Percentiles rank a stretch among this genome's conserved stretches.
Conservation (phyloP, 2,888 invertebrate genomes). For the Ctena decussata region DNA sequence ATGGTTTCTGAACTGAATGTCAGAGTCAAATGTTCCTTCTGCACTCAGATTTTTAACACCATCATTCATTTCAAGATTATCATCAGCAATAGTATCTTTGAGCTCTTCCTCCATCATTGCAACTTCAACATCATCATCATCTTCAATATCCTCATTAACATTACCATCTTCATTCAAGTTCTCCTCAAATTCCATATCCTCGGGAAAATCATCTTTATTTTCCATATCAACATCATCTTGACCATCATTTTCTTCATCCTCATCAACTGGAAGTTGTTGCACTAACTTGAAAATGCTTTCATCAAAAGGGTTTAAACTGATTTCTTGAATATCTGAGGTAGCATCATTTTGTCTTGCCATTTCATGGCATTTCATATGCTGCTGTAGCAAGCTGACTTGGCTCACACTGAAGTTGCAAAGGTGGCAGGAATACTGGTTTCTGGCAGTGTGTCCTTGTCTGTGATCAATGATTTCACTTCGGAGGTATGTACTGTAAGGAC, state of each 20-base stretch:
- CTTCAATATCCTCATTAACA: slow-evolving; percentile 38
- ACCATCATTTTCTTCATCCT: slow-evolving; percentile 41
- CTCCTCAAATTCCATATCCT: slow-evolving; percentile 46
- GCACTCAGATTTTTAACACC: slow-evolving; percentile 55
- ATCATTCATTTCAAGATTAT: slow-evolving; percentile 15
- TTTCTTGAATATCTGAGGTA: slow-evolving; percentile 25
- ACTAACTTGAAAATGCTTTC: slow-evolving; percentile 63
- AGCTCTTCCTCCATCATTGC: slow-evolving; percentile 71
- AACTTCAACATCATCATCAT: slow-evolving; percentile 60
- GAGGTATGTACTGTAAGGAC: slow-evolving; percentile 77
- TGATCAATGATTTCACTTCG: slow-evolving; percentile 79
- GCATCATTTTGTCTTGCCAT: background rate
- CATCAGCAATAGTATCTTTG: slow-evolving; percentile 34
- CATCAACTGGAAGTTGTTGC: slow-evolving; percentile 54
- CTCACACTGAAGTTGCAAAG: slow-evolving; percentile 79
- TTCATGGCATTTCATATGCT: slow-evolving; percentile 77
- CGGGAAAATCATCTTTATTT: slow-evolving; percentile 28
- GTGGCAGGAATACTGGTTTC: slow-evolving; percentile 75
- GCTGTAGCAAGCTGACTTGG: slow-evolving; percentile 70
- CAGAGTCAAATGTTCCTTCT: slow-evolving; percentile 67
- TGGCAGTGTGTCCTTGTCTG: slow-evolving; percentile 74
- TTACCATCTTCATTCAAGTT: slow-evolving; percentile 47
- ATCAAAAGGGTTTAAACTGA: slow-evolving; percentile 59
- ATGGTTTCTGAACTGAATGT: slow-evolving; percentile 63
- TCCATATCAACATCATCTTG: slow-evolving; percentile 31